Conservation (phyloP, 2,113 vertebrate species). For the Mungos mungo region DNA sequence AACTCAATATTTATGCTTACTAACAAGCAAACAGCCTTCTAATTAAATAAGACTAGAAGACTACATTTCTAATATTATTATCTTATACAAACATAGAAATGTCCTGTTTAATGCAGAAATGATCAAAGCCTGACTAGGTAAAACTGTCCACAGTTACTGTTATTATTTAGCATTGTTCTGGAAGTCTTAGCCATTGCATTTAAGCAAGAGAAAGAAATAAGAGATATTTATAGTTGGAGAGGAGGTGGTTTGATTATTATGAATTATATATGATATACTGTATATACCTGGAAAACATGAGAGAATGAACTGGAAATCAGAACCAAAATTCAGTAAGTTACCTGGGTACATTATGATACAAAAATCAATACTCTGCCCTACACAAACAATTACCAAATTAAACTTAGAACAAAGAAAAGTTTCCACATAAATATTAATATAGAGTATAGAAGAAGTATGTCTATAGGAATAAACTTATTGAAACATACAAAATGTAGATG, state of each 20-base stretch:
- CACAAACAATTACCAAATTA: background rate
- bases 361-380: background rate
- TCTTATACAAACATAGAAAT: background rate
- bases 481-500: background rate
- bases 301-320: background rate
- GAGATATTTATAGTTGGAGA: background rate
- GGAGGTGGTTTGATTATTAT: background rate
- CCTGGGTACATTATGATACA: background rate
- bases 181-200: background rate
- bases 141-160: background rate
- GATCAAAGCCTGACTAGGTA: background rate
- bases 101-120: background rate
- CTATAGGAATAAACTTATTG: background rate
- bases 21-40: background rate
- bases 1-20: constrained; percentile 6
- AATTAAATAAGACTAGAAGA: constrained; percentile 20
- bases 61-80: background rate
- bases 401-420: background rate
- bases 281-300: constrained; percentile 1
- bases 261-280: background rate
- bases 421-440: background rate
- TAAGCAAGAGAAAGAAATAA: background rate
- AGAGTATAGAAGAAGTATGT: background rate
- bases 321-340: background rate
- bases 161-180: background rate